Evolutionary conservation across 2,113 vertebrate genomes (phyloP).

Genomic region (Boleophthalmus pectinirostris): DNA sequence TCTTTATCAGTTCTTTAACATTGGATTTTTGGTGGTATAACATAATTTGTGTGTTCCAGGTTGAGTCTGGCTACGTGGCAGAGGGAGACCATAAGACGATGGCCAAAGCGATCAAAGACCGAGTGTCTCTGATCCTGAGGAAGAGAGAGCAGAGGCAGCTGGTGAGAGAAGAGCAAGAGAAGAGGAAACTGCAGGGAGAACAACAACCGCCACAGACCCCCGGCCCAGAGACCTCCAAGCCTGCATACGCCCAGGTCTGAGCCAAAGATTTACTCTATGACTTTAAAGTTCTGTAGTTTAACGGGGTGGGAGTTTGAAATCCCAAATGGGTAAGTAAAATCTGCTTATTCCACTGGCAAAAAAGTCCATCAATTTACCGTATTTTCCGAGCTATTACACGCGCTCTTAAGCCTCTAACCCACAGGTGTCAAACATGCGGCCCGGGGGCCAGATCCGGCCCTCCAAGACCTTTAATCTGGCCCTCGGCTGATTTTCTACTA

Average conservation of each 20-base stretch:
- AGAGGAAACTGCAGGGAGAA: conserved; percentile 82
- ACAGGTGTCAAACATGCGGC: no score
- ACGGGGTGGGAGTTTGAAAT: no score
- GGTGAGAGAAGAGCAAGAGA: conserved; percentile 92
- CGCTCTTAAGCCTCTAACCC: no score
- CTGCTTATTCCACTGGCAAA: no score
- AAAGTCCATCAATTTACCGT: no score
- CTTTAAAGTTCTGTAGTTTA: no score
- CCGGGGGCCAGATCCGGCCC: no score
- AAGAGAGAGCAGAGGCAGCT: conserved; percentile 94
- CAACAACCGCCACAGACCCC: conserved; percentile 28
- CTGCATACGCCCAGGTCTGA: not conserved
- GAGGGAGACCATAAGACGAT: conserved; percentile 99
- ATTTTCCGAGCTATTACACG: no score
- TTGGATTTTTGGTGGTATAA: no score
- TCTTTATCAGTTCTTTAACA: not conserved
- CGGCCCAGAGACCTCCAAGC: not conserved
- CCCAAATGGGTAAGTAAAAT: no score
- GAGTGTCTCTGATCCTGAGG: conserved; percentile 93
- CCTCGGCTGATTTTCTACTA: no score
- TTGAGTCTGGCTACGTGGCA: conserved; percentile 97
- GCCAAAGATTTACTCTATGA: not conserved
- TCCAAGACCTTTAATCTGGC: no score
- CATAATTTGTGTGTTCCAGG: conserved; percentile 69
- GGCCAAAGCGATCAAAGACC: conserved; percentile 98